Conservation (phyloP, 1,140 invertebrate genomes). For the Papilio polytes region DNA sequence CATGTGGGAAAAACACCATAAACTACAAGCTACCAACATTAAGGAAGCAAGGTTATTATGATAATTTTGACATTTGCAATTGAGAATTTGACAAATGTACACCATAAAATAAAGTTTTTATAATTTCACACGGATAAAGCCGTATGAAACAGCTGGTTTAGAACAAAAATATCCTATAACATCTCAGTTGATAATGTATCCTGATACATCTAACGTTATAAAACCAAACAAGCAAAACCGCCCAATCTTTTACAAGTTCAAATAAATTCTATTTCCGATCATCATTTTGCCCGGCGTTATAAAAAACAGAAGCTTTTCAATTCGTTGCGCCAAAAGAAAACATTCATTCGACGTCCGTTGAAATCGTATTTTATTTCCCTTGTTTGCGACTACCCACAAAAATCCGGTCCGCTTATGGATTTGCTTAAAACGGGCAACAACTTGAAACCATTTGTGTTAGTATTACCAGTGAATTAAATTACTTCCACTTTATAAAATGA, state of each 20-base stretch:
- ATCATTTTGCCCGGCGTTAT: constrained; percentile 28
- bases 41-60: too few species aligned
- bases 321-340: constrained; percentile 55
- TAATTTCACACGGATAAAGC: too few species aligned
- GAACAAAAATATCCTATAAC: neutral
- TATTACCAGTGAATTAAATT: constrained; percentile 30
- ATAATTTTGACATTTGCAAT: too few species aligned
- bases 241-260: constrained; percentile 27
- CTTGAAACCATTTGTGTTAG: constrained; percentile 30
- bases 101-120: too few species aligned
- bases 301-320: constrained; percentile 53
- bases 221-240: constrained; percentile 2
- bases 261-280: constrained; percentile 25
- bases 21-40: too few species aligned
- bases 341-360: constrained; percentile 51
- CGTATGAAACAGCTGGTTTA: too few species aligned
- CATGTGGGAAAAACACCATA: too few species aligned
- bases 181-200: neutral
- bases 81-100: too few species aligned
- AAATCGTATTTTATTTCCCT: constrained; percentile 51
- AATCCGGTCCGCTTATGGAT: constrained; percentile 47
- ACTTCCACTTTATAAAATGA: neutral
- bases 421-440: constrained; percentile 46
- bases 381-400: constrained; percentile 48
- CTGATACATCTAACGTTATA: neutral